A percentile compares a stretch with the other conserved stretches of the same genome.
Conservation (phyloP, 2,888 invertebrate species). For the Archips crataeganus region DNA sequence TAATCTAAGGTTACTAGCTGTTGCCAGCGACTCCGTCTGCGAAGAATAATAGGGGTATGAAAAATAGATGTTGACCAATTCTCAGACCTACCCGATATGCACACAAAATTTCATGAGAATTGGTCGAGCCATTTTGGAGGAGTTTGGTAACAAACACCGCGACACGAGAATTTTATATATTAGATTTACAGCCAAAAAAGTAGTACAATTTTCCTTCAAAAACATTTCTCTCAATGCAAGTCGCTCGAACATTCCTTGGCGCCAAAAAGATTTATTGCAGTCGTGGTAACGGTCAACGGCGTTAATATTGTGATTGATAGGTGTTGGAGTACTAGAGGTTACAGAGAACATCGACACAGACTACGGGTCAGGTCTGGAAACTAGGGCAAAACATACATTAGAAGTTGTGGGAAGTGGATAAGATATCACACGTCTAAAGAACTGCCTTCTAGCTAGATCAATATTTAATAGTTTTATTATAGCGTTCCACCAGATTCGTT, state of each 20-base stretch:
- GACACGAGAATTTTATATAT: too few species aligned
- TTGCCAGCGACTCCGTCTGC: too few species aligned
- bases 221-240: background rate
- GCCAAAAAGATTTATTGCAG: background rate
- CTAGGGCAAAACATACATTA: slow-evolving; percentile 2
- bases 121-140: too few species aligned
- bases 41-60: too few species aligned
- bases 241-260: background rate
- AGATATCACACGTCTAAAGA: slow-evolving; percentile 10
- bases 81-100: too few species aligned
- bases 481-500: slow-evolving; percentile 1
- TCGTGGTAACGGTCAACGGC: slow-evolving; percentile 9
- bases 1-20: too few species aligned
- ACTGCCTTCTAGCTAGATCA: background rate
- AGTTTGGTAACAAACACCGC: too few species aligned
- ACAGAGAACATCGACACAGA: background rate
- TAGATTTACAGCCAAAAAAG: too few species aligned
- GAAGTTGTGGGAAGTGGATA: slow-evolving; percentile 1
- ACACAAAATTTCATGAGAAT: too few species aligned
- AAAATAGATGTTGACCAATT: too few species aligned
- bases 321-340: background rate
- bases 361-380: background rate
- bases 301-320: slow-evolving; percentile 5
- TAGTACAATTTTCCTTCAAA: too few species aligned
- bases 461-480: background rate